A percentile compares a stretch with the other conserved stretches of the same genome.
Conservation (phyloP, 1,140 invertebrate genomes). For the fruit fly (Drosophila melanogaster) region Release_6_plus_ISO1_MT NC_004354.4:2103001-2103500, state of each 20-base stretch:
- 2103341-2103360: constrained; percentile 4
- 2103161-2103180: constrained; percentile 78
- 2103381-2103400: constrained; percentile 42
- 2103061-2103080: constrained; percentile 35
- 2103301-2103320: constrained; percentile 66
- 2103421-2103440: not conserved
- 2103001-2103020: constrained; percentile 59
- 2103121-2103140: constrained; percentile 17
- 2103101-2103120: constrained; percentile 23
- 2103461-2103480: constrained; percentile 74
- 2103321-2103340: constrained; percentile 67
- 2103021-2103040: constrained; percentile 13
- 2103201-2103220: constrained; percentile 70
- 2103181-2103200: constrained; percentile 72
- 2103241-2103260: constrained; percentile 20
- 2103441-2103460: constrained; percentile 31
- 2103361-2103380: constrained; percentile 20
- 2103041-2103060: constrained; percentile 4
- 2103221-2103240: constrained; percentile 58
- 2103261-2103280: constrained; percentile 54
- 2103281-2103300: constrained; percentile 60
- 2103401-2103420: constrained; percentile 43
- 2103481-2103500: constrained; percentile 69
- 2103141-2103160: constrained; percentile 80
- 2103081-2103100: constrained; percentile 33